Evolutionary conservation across 1,140 invertebrate genomes (phyloP).

Genomic region (Lepidurus arcticus): DNA sequence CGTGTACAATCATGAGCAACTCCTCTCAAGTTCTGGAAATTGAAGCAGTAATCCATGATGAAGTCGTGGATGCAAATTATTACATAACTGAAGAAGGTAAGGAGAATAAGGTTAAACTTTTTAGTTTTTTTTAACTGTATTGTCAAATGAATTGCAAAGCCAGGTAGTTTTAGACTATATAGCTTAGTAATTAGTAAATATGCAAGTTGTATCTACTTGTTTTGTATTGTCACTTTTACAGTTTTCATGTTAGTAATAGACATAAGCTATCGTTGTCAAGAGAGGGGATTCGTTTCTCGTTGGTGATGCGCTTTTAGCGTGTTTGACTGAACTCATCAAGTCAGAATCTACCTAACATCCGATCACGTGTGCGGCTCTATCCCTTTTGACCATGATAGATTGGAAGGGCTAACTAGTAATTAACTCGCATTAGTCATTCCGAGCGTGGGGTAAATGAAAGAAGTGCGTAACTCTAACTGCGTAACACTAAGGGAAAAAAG

Average conservation of each 20-base stretch:
- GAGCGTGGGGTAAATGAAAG: not conserved
- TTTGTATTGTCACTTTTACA: too few species aligned
- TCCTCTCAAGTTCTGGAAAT: not conserved
- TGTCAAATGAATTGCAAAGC: too few species aligned
- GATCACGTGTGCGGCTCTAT: not conserved
- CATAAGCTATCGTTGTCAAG: too few species aligned
- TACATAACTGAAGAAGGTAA: not conserved
- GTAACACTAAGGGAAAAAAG: not conserved
- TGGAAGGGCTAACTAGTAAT: slow-evolving; percentile 12
- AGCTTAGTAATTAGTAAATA: too few species aligned
- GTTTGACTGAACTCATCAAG: not conserved
- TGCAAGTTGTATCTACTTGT: too few species aligned
- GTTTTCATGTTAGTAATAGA: too few species aligned
- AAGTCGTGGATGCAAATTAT: not conserved
- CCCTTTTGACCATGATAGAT: not conserved
- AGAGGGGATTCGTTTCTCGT: not conserved
- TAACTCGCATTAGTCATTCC: slow-evolving; percentile 6
- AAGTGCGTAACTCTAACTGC: not conserved
- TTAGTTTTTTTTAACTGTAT: too few species aligned
- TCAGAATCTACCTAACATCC: not conserved
- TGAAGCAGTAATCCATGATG: not conserved
- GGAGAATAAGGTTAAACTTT: not conserved
- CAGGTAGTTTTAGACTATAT: too few species aligned
- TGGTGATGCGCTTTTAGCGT: not conserved
- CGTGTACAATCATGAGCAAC: not conserved